Conservation (phyloP, 2,797 vertebrate species). For the Syncerus caffer region DNA sequence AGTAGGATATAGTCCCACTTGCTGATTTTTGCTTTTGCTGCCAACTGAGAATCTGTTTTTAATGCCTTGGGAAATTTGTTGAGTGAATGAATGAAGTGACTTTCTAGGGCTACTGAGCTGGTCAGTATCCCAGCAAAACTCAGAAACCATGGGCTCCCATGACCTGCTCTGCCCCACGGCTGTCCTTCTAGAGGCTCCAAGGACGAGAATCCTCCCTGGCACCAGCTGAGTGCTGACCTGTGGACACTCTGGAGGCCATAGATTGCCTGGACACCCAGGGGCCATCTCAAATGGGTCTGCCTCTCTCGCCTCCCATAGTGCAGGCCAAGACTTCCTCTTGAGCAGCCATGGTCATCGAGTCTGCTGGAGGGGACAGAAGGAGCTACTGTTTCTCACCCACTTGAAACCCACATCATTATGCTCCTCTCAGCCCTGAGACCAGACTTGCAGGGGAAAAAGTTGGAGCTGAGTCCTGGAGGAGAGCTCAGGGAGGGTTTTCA, state of each 20-base stretch:
- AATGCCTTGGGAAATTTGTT: background rate
- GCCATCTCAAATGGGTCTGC: background rate
- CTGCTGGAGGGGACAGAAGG: background rate
- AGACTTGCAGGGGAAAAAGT: background rate
- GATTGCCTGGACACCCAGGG: background rate
- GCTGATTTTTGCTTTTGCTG: background rate
- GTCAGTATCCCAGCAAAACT: background rate
- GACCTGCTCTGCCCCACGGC: fast-evolving
- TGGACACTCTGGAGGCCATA: too few relatives aligned
- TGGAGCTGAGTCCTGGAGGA: background rate
- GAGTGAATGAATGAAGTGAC: background rate
- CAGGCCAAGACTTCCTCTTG: background rate
- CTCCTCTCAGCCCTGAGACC: background rate
- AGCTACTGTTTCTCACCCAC: background rate
- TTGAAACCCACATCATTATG: background rate
- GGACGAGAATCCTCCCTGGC: background rate
- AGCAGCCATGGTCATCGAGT: background rate
- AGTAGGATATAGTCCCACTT: background rate
- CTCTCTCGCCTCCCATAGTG: fast-evolving
- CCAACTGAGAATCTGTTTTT: background rate
- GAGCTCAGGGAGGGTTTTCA: background rate
- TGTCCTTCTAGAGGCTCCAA: background rate
- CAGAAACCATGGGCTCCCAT: background rate
- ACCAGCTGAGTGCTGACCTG: background rate
- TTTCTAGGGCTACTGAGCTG: background rate